Evolutionary conservation across 2,888 invertebrate species (phyloP), one percentile per base, ranked within the genome.

Genomic region (Campopleginae sp.): DNA sequence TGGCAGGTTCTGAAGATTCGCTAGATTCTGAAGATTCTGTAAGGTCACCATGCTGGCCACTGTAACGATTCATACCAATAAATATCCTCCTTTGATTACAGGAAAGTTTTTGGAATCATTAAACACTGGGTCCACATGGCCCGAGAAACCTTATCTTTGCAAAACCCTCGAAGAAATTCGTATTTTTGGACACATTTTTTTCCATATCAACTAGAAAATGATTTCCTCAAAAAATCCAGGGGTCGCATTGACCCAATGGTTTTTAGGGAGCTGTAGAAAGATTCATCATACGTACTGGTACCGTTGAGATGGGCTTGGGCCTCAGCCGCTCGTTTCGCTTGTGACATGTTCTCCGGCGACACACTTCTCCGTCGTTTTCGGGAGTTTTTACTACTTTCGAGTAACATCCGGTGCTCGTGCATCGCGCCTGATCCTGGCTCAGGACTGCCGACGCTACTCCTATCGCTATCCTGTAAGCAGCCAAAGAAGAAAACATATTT

Each of bases 1-100:
- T 90, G 95, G 95, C 93, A 95, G 95, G 88, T 96, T 95, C 90
- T 96, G 96, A 94, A 97, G 95, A 87, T 96, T 96, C 85, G 97
- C 96, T 90, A 97, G 94, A 91, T 97, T 97, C 94, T 97, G 97
- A 84, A 97, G 95, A 94, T 97, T 97, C 92, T 96, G 96, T 86
- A 96, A 95, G 72, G 96, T 95, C 91, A 96, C 96, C 95, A 96
- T 95, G 76, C 96, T 96, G 87, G 96, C 96, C 96, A 96, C 96
- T 96, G 95, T 46, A 91, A 94, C 27, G 14, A 23, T 27, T 27
- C 14, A 5, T 58, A 1, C 1, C 5, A 58, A 14, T 58, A 27
- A 58, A 58, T 27, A 6, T 14, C 27, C 27, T 4, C 1, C 27
- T 1, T 14, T 27, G 10, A 54, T 58, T 14, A 4, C 4, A 27